These are phyloP conservation scores for Neodontobutis hainanensis DNA, from an alignment of 2,113 vertebrate species.

Conservation along the genomic window DNA sequence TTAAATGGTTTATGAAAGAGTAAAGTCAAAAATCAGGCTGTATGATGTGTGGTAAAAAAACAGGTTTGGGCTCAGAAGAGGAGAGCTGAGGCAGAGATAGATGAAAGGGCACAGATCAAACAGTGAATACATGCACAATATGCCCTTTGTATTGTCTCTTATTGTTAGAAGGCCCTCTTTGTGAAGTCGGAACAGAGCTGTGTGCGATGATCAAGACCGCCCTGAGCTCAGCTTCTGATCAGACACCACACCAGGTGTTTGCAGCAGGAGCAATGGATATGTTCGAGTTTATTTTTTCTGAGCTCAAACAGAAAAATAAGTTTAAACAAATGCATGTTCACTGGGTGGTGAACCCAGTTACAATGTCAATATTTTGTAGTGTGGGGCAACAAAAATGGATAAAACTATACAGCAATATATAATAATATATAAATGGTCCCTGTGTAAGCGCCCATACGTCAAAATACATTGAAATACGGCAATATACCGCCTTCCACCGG, in stretches of 20 bases:
- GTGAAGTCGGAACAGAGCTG: slow-evolving; percentile 28
- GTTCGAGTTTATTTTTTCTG: no score
- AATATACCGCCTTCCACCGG: no score
- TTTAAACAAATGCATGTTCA: no score
- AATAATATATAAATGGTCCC: no score
- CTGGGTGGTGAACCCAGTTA: no score
- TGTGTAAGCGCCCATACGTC: no score
- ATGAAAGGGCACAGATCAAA: slow-evolving; percentile 44
- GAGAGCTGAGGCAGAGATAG: slow-evolving; percentile 24
- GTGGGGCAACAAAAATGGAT: background rate
- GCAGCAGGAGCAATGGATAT: no score
- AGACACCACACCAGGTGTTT: no score
- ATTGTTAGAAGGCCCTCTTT: slow-evolving; percentile 10
- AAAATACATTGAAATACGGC: no score
- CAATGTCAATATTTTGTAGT: no score
- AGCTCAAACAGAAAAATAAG: no score
- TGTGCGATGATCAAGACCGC: slow-evolving; percentile 21
- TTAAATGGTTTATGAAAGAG: slow-evolving; percentile 22
- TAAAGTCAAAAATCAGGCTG: slow-evolving; percentile 6
- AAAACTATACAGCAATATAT: no score
- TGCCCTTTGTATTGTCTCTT: slow-evolving; percentile 11
- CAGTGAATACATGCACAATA: slow-evolving; percentile 14
- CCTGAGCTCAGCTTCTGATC: slow-evolving; percentile 26
- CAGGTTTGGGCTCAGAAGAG: slow-evolving; percentile 10
- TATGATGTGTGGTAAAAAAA: slow-evolving; percentile 21